These are phyloP conservation scores for Plectus sambesii DNA, from an alignment of 1,140 invertebrate species.

Conservation along the genomic window DNA sequence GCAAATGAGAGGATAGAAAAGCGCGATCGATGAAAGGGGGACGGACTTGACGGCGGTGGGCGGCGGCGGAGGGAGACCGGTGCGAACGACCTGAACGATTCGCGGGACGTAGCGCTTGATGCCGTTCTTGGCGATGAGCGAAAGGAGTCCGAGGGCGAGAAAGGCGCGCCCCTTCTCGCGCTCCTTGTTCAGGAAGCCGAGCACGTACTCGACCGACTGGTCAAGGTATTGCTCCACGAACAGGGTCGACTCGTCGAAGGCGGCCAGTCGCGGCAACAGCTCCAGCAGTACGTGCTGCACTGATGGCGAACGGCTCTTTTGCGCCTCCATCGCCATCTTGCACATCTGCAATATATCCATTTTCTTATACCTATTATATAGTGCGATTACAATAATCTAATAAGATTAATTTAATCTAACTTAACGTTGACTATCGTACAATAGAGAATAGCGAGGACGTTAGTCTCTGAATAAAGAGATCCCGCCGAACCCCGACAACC, in stretches of 20 bases:
- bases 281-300: slow-evolving; percentile 77
- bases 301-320: slow-evolving; percentile 64
- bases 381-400: no score
- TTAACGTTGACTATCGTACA: no score
- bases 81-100: neutral
- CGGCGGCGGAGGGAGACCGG: slow-evolving; percentile 3
- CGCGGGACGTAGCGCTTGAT: slow-evolving; percentile 13
- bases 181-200: no score
- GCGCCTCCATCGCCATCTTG: slow-evolving; percentile 61
- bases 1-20: slow-evolving; percentile 12
- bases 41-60: neutral
- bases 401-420: neutral
- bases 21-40: neutral
- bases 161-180: slow-evolving; percentile 18
- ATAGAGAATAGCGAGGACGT: no score
- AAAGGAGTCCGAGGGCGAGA: slow-evolving; percentile 23
- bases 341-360: slow-evolving; percentile 45
- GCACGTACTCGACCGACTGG: slow-evolving; percentile 4
- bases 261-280: slow-evolving; percentile 81
- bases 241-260: slow-evolving; percentile 65
- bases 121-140: slow-evolving; percentile 22
- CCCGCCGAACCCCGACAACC: no score
- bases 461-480: no score
- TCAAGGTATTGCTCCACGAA: no score
- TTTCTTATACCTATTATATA: no score